Percentiles rank a stretch among this genome's conserved stretches.
Conservation (phyloP, 2,888 invertebrate species). For the Branchipolynoe longqiensis region DNA sequence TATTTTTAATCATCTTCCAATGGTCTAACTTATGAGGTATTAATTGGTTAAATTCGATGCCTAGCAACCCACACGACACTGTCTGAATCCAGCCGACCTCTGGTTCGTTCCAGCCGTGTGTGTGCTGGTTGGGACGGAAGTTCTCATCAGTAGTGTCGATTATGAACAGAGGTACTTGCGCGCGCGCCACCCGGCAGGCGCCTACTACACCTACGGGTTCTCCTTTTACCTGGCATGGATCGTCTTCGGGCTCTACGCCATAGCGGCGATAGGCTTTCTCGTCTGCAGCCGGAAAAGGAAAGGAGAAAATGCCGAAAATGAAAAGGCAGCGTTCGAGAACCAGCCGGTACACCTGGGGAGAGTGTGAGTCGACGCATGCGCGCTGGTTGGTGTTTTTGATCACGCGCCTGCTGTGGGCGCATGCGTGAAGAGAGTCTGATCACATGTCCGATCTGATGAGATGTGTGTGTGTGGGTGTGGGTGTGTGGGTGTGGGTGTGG, state of each 20-base stretch:
- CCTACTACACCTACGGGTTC: conserved; percentile 86
- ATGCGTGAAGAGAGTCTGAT: too few relatives aligned
- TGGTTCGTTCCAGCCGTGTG: conserved; percentile 87
- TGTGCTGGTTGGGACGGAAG: conserved; percentile 91
- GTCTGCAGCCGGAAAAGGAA: conserved; percentile 92
- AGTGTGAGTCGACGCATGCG: conserved; percentile 62
- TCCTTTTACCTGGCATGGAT: conserved; percentile 86
- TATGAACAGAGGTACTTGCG: conserved; percentile 87
- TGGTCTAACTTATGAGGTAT: too few relatives aligned
- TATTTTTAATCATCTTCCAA: too few relatives aligned
- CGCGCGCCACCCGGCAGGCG: conserved; percentile 87
- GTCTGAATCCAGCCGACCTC: too few relatives aligned
- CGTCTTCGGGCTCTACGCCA: conserved; percentile 87
- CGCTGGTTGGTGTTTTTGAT: not conserved
- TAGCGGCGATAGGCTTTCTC: conserved; percentile 88
- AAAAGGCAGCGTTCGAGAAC: conserved; percentile 91
- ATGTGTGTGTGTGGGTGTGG: too few relatives aligned
- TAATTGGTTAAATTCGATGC: too few relatives aligned
- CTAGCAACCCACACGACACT: too few relatives aligned
- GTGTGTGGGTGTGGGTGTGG: too few relatives aligned
- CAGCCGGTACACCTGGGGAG: conserved; percentile 90
- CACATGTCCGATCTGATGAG: not conserved
- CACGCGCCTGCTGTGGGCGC: not conserved
- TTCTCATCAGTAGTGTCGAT: conserved; percentile 88
- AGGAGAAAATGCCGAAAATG: conserved; percentile 90